These are phyloP conservation scores for Portunus trituberculatus DNA, from an alignment of 1,140 invertebrate species.

Conservation along the genomic window DNA sequence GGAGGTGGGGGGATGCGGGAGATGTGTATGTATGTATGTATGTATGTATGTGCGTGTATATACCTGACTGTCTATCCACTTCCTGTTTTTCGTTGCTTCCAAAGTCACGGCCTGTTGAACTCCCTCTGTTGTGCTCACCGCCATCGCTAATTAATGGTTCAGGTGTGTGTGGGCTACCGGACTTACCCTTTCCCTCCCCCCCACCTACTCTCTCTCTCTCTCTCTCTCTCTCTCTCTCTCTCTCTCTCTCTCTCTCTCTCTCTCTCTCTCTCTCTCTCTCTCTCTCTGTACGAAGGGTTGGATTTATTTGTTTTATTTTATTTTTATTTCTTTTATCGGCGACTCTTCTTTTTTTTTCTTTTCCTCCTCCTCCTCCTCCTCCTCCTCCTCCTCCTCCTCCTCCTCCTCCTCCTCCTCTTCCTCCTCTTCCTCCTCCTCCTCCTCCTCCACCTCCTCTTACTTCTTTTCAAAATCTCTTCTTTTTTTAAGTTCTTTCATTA, in stretches of 20 bases:
- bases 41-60: background rate
- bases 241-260: constrained; percentile 18
- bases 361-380: background rate
- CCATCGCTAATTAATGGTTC: background rate
- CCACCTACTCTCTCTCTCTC: background rate
- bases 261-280: background rate
- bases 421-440: background rate
- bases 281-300: background rate
- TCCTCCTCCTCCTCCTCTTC: background rate
- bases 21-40: background rate
- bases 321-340: background rate
- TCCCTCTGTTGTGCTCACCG: background rate
- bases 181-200: background rate
- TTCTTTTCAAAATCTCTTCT: background rate
- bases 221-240: background rate
- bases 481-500: too few relatives aligned
- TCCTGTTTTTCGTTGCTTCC: background rate
- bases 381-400: too few relatives aligned
- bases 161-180: too few relatives aligned
- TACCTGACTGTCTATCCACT: background rate
- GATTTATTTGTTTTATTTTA: background rate
- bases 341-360: background rate
- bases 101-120: too few relatives aligned
- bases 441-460: background rate
- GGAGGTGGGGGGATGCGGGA: too few relatives aligned